Evolutionary conservation across 2,888 invertebrate genomes (phyloP).

Genomic region (Leistus spinibarbis): DNA sequence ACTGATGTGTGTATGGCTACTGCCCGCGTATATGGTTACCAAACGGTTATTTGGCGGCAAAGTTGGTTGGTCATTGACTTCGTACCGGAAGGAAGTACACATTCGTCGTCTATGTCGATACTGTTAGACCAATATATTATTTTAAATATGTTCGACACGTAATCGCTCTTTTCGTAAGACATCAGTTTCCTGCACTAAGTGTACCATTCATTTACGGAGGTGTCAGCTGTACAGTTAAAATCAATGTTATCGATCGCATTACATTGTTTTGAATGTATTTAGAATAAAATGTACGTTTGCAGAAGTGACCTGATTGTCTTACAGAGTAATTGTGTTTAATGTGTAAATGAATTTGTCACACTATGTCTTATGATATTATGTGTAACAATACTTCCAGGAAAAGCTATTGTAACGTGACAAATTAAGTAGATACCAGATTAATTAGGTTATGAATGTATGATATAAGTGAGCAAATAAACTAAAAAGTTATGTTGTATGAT

Average conservation of each 20-base stretch:
- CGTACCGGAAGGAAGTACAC: conserved; percentile 7
- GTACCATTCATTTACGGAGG: not conserved
- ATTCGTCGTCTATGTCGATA: not conserved
- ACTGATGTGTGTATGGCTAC: not conserved
- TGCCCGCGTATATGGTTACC: conserved; percentile 13
- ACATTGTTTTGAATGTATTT: too few species aligned
- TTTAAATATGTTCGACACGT: conserved; percentile 3
- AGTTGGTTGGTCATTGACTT: conserved; percentile 5
- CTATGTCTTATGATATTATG: not conserved
- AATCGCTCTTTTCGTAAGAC: not conserved
- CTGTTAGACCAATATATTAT: not conserved
- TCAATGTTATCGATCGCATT: too few species aligned
- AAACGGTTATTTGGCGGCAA: not conserved
- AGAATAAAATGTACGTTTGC: not conserved
- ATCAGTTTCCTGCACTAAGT: not conserved
- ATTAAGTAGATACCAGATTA: not conserved
- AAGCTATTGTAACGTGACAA: not conserved
- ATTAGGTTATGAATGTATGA: not conserved
- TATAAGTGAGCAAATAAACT: not conserved
- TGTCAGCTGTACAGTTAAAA: not conserved
- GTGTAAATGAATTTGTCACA: not conserved
- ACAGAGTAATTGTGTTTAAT: not conserved
- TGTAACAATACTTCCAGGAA: not conserved
- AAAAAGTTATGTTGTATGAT: not conserved
- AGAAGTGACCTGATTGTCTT: not conserved